Conservation (phyloP, 2,888 invertebrate genomes). For the Tanytarsus gracilentus region DNA sequence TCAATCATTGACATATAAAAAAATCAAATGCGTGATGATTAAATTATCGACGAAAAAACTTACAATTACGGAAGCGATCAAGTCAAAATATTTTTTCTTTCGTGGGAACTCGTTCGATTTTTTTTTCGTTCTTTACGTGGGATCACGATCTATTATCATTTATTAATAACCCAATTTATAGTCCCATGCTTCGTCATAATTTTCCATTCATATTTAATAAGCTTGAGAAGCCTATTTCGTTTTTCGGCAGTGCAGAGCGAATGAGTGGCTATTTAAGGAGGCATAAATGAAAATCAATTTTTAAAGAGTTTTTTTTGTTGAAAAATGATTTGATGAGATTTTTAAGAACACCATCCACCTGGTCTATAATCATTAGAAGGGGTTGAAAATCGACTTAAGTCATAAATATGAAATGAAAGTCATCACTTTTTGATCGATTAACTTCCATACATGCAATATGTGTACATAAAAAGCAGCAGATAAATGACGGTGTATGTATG, state of each 20-base stretch:
- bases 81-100: conserved; percentile 25
- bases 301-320: background rate
- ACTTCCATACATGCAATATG: background rate
- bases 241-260: no score
- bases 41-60: conserved; percentile 6
- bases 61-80: conserved; percentile 16
- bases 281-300: background rate
- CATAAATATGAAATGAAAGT: conserved; percentile 24
- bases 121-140: conserved; percentile 9
- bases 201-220: conserved; percentile 17
- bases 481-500: no score
- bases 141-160: conserved; percentile 27
- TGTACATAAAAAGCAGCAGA: no score
- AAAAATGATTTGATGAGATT: background rate
- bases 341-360: background rate
- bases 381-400: conserved; percentile 1
- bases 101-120: conserved; percentile 20
- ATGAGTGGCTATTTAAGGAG: conserved; percentile 3
- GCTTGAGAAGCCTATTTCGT: background rate
- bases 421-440: conserved; percentile 24
- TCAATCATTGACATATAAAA: no score
- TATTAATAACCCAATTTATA: conserved; percentile 25
- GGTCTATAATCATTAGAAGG: background rate
- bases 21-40: background rate
- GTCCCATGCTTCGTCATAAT: background rate